Base-by-base conservation (phyloP, 2,113 vertebrate species). In the Bubalus kerabau region DNA sequence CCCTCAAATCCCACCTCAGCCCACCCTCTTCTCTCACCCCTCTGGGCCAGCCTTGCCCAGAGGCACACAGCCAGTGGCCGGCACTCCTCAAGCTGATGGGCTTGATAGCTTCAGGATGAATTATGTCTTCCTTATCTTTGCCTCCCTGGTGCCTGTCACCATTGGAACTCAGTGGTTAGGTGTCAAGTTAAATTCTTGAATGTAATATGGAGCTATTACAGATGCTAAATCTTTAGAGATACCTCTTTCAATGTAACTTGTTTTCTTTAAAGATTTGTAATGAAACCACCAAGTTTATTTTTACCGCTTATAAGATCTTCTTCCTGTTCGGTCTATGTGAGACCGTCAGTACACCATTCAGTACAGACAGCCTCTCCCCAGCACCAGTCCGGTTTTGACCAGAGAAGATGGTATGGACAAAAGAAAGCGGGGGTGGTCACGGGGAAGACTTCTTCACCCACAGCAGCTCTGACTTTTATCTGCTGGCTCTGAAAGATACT, bases 31-130 rank as follows among this genome's bases (percentile, higher is more conserved):
- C 48, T 92, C 95, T 85, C 2, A 46, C 36, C 74, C 48, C 32
- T 48, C 40, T 46, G 43, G 13, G 74, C 71, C 81, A 60, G 76
- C 89, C 54, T 14, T 28, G 54, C 89, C 89, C 78, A 30, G 10
- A 50, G 93, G 78, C 87, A 43, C 21, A 24, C 16, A 21, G 81
- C 88, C 93, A 82, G 81, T 0, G 7, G 85, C 94, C 76, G 50
- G 48, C 88, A 94, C 81, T 89, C 92, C 91, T 92, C 64, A n/a
- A 6, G 28, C 84, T 76, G 87, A 84, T 92, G 91, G 91, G 52
- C 87, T 85, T 4, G 60, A 83, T 94, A 85, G 57, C 54, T 87
- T 32, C 74, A 43, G 56, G 48, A n/a, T 48, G 60, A 67, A 92
- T 21, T 40, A 46, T 59, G 57, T 40, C 82, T 36, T 43, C 11